phyloP scores from a whole-genome alignment of 1,140 invertebrate species.

The Radopholus similis region DNA sequence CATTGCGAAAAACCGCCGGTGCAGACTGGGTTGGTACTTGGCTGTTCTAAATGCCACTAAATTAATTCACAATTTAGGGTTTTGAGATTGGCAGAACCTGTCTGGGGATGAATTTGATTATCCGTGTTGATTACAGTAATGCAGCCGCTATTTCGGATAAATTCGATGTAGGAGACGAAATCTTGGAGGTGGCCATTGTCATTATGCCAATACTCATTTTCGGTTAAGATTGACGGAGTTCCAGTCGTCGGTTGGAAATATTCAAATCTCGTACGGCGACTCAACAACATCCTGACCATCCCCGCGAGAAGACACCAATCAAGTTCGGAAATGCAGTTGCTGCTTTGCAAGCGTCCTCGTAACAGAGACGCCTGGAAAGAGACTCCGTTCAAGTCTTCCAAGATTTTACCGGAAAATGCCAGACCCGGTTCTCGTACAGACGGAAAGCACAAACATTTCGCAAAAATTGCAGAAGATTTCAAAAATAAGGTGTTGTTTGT shows the following conservation, averaged over 20 bases:
- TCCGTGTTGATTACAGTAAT: conserved; percentile 28
- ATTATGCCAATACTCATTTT: background rate
- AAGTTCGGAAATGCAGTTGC: background rate
- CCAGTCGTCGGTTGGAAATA: conserved; percentile 2
- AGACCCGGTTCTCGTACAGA: too few species aligned
- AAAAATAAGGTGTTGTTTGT: conserved; percentile 9
- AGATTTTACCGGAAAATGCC: too few species aligned
- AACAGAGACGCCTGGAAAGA: too few species aligned
- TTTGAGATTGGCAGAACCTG: conserved; percentile 33
- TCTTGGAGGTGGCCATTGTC: conserved; percentile 29
- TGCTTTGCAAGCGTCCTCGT: background rate
- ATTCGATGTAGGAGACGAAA: conserved; percentile 39
- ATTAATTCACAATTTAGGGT: conserved; percentile 25
- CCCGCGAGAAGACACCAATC: too few species aligned
- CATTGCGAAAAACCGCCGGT: conserved; percentile 17
- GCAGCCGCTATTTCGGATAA: conserved; percentile 22
- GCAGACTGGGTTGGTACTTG: conserved; percentile 14
- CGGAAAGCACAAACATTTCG: too few species aligned
- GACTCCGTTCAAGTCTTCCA: too few species aligned
- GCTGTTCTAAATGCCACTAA: conserved; percentile 18
- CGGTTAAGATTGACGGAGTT: background rate
- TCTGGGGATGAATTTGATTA: conserved; percentile 32
- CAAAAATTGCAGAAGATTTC: background rate
- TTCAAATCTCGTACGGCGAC: background rate
- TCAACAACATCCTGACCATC: background rate